A percentile compares a stretch with the other conserved stretches of the same genome.
Evolutionary conservation across 2,797 vertebrate genomes (phyloP).

Genomic region (Myiotriccus ornatus): DNA sequence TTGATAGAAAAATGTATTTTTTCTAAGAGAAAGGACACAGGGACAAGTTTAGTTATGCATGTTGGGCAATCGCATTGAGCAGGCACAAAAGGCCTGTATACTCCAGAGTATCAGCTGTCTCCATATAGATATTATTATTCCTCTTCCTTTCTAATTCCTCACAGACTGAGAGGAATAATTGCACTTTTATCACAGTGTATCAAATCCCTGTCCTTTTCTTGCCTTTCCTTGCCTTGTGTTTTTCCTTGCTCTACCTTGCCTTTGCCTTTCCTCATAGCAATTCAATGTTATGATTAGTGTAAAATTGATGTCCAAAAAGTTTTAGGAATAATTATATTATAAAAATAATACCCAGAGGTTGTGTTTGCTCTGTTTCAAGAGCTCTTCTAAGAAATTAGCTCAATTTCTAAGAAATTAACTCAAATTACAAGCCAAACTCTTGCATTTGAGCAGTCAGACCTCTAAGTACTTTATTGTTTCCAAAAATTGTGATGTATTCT

Average conservation of each 20-base stretch:
- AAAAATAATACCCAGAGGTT: not conserved
- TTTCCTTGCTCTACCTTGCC: not conserved
- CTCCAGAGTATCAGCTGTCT: not conserved
- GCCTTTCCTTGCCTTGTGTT: not conserved
- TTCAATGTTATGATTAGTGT: not conserved
- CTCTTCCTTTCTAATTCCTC: not conserved
- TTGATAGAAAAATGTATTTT: not conserved
- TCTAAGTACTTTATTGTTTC: not conserved
- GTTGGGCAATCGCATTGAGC: not conserved
- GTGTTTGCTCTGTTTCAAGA: not conserved
- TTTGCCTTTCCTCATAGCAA: not conserved
- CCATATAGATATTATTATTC: not conserved
- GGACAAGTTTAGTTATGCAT: not conserved
- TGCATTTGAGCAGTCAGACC: not conserved
- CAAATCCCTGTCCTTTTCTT: not conserved
- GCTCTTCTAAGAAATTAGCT: not conserved
- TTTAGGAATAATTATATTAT: not conserved
- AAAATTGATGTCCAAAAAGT: not conserved
- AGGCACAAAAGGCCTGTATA: not conserved
- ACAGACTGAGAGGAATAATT: not conserved
- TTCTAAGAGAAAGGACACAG: not conserved
- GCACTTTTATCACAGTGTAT: not conserved
- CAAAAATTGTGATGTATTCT: not conserved
- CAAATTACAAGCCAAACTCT: not conserved
- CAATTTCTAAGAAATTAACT: not conserved